Conservation (phyloP, 2,888 invertebrate species). For the Pammene fasciana region DNA sequence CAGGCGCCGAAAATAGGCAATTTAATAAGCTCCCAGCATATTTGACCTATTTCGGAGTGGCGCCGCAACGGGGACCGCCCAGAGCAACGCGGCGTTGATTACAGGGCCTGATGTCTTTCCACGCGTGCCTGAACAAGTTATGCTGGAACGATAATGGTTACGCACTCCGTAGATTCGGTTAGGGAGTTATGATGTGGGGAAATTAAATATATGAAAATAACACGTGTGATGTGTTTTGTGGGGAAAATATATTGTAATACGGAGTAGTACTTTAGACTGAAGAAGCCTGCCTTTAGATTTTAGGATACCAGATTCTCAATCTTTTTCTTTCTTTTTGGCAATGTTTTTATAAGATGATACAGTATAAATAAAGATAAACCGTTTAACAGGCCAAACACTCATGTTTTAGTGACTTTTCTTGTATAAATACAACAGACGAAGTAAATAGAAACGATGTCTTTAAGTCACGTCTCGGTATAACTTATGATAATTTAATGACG, state of each 20-base stretch:
- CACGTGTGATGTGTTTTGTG: not conserved
- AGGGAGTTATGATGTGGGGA: not conserved
- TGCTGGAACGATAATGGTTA: constrained; percentile 10
- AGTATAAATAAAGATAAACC: no score
- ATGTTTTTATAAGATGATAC: no score
- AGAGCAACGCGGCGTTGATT: constrained; percentile 31
- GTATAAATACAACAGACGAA: not conserved
- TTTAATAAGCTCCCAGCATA: constrained; percentile 36
- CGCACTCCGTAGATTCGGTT: not conserved
- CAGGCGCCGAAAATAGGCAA: constrained; percentile 35
- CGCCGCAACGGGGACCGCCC: constrained; percentile 22
- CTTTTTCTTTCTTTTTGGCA: no score
- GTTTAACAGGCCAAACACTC: no score
- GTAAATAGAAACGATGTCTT: not conserved
- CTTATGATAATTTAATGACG: constrained; percentile 13
- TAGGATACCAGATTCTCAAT: no score
- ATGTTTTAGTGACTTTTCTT: no score
- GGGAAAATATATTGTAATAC: no score
- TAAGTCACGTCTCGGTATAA: constrained; percentile 10
- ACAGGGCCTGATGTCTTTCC: constrained; percentile 23
- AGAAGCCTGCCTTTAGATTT: no score
- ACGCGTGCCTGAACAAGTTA: constrained; percentile 19
- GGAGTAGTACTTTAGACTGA: no score
- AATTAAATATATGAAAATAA: not conserved
- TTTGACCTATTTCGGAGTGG: constrained; percentile 40